A percentile compares a stretch with the other conserved stretches of the same genome.
Evolutionary conservation across 2,113 vertebrate species (phyloP).

Genomic region (Phocoena phocoena): DNA sequence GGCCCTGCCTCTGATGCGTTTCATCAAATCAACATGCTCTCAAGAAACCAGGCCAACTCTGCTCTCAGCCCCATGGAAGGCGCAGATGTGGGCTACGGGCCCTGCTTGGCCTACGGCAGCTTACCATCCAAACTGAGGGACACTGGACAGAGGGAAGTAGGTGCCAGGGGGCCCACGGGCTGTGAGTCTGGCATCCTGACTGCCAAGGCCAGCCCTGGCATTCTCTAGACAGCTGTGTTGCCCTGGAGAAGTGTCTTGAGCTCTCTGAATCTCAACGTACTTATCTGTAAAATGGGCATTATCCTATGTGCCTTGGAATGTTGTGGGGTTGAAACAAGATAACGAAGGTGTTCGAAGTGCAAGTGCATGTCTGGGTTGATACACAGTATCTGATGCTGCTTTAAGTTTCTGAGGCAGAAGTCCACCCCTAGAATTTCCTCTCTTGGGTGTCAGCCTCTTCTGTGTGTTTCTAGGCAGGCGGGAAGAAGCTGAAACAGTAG

Average conservation of each 20-base stretch:
- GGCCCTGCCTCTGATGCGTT: not conserved
- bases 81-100: fast-evolving
- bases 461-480: not conserved
- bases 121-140: not conserved
- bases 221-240: not conserved
- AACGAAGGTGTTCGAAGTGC: fast-evolving
- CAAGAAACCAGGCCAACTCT: not conserved
- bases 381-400: fast-evolving
- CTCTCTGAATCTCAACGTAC: not conserved
- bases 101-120: not conserved
- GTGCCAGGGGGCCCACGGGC: not conserved
- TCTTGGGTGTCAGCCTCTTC: not conserved
- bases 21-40: not conserved
- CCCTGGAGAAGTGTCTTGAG: not conserved
- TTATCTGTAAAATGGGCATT: not conserved
- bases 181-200: not conserved
- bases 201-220: not conserved
- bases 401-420: not conserved
- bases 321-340: not conserved
- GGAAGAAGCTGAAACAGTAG: not conserved
- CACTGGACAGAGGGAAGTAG: not conserved
- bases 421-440: not conserved
- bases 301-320: too few species aligned
- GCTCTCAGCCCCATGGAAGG: not conserved
- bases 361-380: not conserved